Conservation (phyloP, 2,113 vertebrate genomes). For the Hymenochirus boettgeri region DNA sequence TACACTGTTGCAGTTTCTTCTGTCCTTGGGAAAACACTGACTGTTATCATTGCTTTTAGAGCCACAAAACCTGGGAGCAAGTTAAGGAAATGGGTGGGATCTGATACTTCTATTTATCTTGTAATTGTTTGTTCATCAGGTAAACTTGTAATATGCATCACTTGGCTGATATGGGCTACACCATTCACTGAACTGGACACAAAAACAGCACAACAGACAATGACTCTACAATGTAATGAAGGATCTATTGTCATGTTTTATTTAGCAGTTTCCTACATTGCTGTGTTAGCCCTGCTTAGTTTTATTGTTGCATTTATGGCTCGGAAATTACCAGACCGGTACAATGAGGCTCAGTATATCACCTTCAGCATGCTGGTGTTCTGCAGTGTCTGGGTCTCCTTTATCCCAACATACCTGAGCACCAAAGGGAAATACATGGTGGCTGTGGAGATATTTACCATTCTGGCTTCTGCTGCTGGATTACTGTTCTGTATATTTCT, state of each 20-base stretch:
- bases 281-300: conserved; percentile 2
- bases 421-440: conserved; percentile 21
- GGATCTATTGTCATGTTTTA: conserved; percentile 13
- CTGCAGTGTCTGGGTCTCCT: conserved; percentile 39
- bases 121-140: conserved; percentile 11
- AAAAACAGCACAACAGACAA: background rate
- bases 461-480: conserved; percentile 24
- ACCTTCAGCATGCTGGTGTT: conserved; percentile 43
- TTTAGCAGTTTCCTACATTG: conserved; percentile 2
- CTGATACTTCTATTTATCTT: background rate
- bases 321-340: conserved; percentile 19
- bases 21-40: conserved; percentile 16
- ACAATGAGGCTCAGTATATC: conserved; percentile 43
- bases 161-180: conserved; percentile 10
- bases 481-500: conserved; percentile 20
- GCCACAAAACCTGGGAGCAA: conserved; percentile 27
- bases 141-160: conserved; percentile 2
- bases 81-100: conserved; percentile 2
- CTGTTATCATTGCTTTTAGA: conserved; percentile 22
- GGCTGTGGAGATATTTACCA: conserved; percentile 38
- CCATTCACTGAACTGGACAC: conserved; percentile 4
- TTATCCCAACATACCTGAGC: conserved; percentile 35
- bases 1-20: conserved; percentile 17
- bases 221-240: conserved; percentile 17
- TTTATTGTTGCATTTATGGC: conserved; percentile 19